Evolutionary conservation across 2,797 vertebrate species (phyloP), one percentile per base, ranked within the genome.

Genomic region (Sebastolobus altivelis): DNA sequence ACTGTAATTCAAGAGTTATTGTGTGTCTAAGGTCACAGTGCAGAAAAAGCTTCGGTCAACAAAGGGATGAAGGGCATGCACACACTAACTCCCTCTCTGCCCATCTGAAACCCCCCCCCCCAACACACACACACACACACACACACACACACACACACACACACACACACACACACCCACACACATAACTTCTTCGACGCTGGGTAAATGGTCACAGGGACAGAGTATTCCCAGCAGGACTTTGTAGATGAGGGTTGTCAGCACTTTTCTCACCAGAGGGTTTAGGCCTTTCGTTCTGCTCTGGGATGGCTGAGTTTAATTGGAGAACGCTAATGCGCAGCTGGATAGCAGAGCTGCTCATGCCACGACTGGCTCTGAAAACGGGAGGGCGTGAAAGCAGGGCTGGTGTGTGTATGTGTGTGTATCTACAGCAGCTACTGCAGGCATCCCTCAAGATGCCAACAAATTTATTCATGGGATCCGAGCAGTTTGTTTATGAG

Each of bases 301-400:
- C 79, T 65, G 87, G 82, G 77, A 92, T 59, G 87, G 84, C 81
- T 86, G 89, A 76, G 79, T 94, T 94, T 95, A 94, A 95, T 93
- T 94, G 93, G 87, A 91, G 86, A 90, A 89, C 65, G 87, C 82
- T 90, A 92, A 94, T 89, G 77, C 89, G 74, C 93, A 92, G 91
- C 89, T 93, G 91, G 92, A 90, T 81, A 87, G 85, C 72, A 46
- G 89, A 76, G 89, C 84, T 40, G 77, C 74, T 92, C 85, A 63
- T 29, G 66, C 88, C 88, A 80, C 83, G 90, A 60, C 88, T 78
- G 79, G 59, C 83, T 90, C 87, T 87, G 86, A 79, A 84, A 87
- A 89, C 76, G 75, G 85, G 85, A 87, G 87, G 83, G 76, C 65
- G 67, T 82, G 72, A 88, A 87, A 84, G 83, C 49, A 35, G 67